A percentile compares a stretch with the other conserved stretches of the same genome.
Evolutionary conservation across 2,888 invertebrate species (phyloP).

Genomic region (Ochlodes sylvanus): DNA sequence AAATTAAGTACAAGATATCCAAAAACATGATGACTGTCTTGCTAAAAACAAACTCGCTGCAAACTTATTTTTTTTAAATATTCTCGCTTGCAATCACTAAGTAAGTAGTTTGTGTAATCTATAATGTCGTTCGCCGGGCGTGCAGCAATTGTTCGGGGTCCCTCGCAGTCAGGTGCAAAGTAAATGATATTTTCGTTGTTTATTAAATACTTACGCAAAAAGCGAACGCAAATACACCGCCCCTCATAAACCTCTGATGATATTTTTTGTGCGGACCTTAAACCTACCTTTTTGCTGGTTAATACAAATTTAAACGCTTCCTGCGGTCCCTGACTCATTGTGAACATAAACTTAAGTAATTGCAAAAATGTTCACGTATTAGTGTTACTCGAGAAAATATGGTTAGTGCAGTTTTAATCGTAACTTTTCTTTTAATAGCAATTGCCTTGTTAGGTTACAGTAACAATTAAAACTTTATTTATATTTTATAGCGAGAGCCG

Average conservation of each 20-base stretch:
- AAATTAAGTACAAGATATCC: no score
- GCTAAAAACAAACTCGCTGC: no score
- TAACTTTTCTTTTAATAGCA: no score
- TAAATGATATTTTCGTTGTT: slow-evolving; percentile 37
- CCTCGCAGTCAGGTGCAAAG: slow-evolving; percentile 34
- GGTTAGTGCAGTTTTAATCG: neutral
- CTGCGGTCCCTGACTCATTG: neutral
- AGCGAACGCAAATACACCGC: slow-evolving; percentile 31
- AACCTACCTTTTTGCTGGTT: slow-evolving; percentile 14
- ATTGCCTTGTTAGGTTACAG: no score
- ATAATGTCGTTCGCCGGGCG: neutral
- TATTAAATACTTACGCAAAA: slow-evolving; percentile 34
- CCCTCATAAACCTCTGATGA: slow-evolving; percentile 25
- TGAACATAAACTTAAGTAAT: neutral
- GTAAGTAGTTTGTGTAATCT: neutral
- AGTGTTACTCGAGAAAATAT: neutral
- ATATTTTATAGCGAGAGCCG: no score
- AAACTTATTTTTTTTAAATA: no score
- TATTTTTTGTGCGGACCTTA: slow-evolving; percentile 28
- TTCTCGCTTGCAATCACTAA: neutral
- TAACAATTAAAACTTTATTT: no score
- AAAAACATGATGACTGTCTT: no score
- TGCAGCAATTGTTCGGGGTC: neutral
- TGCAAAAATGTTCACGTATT: neutral
- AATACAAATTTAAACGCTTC: slow-evolving; percentile 33